Conservation (phyloP, 2,888 invertebrate species). For the Lithophane ornitopus region DNA sequence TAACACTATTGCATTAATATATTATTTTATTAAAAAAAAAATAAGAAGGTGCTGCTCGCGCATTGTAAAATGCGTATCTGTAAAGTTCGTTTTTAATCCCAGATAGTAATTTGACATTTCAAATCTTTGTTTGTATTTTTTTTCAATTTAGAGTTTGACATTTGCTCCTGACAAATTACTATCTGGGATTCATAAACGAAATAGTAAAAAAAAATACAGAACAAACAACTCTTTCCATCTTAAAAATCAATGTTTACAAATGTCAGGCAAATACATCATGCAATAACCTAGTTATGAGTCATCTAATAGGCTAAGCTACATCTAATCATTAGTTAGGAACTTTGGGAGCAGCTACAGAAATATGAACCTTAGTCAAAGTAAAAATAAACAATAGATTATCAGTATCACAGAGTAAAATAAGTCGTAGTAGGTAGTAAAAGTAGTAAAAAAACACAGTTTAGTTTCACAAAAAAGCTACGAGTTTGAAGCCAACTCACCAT, state of each 20-base stretch:
- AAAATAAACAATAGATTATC: slow-evolving; percentile 7
- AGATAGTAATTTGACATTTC: no score
- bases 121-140: no score
- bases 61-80: not conserved
- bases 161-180: no score
- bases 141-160: no score
- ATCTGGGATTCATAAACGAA: no score
- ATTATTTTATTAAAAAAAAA: not conserved
- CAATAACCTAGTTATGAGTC: not conserved
- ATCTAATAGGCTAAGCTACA: not conserved
- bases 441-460: slow-evolving; percentile 16
- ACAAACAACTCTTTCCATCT: not conserved
- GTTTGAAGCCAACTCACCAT: not conserved
- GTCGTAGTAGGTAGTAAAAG: not conserved
- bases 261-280: not conserved
- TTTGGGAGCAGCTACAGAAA: slow-evolving; percentile 16
- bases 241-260: not conserved
- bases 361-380: not conserved
- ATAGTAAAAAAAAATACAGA: slow-evolving; percentile 10
- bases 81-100: no score
- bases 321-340: slow-evolving; percentile 23
- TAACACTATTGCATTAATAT: not conserved
- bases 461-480: not conserved
- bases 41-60: not conserved
- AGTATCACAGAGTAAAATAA: slow-evolving; percentile 19